Evolutionary conservation across 2,113 vertebrate species (phyloP), one percentile per base, ranked within the genome.

Genomic region (Chinchilla lanigera): DNA sequence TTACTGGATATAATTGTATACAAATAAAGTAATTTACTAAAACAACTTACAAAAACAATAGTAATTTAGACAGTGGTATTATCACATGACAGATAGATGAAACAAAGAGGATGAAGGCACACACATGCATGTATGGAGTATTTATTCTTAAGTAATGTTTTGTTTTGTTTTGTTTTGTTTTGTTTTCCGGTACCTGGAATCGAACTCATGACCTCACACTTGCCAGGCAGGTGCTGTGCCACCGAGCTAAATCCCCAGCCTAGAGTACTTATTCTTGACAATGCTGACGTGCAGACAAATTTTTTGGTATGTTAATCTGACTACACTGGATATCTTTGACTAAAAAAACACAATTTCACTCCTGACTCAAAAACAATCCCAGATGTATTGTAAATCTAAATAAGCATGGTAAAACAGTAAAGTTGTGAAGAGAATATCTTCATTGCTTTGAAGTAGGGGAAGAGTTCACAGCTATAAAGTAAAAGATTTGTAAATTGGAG

Each of bases 21-120:
- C 30, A 14, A 60, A 24, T 61, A 84, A 84, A 77, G 8, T 38
- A 1, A 73, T 86, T 65, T 71, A 86, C 71, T 86, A 91, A 77
- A 87, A 75, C 16, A 96, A 44, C 20, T 93, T 75, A 56, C 38
- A 94, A 86, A 77, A 82, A 9, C 38, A 77, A 41, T 94, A 86
- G 58, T 50, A 94, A 92, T 80, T 89, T 92, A 85, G 4, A 50
- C 26, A 38, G 16, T 80, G 28, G 50, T n/a, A 33, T 69, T 85
- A 60, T 13, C 17, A 61, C 9, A 58, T 50, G 44, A 85, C 61
- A 91, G 60, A 47, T 5, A 58, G 81, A 90, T 13, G 50, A 86
- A 83, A 78, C 20, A 67, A 82, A 47, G 24, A 84, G 58, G 77
- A 33, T 69, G 69, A 96, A 85, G 88, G 35, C 17, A 89, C 50